These are phyloP conservation scores for Phallusia fumigata DNA, from an alignment of 23 tunicate species.

Conservation along the genomic window DNA sequence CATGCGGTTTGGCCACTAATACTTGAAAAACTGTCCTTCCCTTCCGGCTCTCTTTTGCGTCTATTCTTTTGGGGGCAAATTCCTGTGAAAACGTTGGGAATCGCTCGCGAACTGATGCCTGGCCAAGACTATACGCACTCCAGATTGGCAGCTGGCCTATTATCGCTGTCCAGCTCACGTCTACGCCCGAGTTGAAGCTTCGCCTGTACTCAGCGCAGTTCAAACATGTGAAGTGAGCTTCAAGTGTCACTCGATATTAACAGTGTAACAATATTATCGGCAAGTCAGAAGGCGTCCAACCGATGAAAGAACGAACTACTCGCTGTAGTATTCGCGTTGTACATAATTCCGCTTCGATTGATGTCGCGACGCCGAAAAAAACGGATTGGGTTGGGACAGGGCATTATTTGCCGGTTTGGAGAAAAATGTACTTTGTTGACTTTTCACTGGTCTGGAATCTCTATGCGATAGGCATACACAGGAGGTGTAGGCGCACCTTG, in stretches of 20 bases:
- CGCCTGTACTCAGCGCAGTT: background rate
- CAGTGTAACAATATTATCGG: background rate
- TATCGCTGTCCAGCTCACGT: slow-evolving; percentile 6
- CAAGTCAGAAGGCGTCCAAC: background rate
- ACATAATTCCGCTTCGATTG: background rate
- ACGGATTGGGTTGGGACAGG: background rate
- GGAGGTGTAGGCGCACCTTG: background rate
- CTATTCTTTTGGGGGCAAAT: no score
- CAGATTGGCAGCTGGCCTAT: slow-evolving; percentile 9
- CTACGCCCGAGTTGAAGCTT: background rate
- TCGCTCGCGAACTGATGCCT: no score
- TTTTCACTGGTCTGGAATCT: background rate
- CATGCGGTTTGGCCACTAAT: no score
- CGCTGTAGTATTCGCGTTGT: background rate
- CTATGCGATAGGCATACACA: background rate
- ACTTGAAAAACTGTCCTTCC: no score
- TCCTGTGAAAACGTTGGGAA: no score
- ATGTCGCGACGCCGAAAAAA: slow-evolving; percentile 3
- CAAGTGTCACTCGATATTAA: slow-evolving; percentile 14
- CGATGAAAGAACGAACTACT: background rate
- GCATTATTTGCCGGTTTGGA: background rate
- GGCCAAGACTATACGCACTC: background rate
- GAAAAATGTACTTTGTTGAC: background rate
- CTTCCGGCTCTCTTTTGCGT: no score
- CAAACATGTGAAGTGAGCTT: slow-evolving; percentile 9